These are phyloP conservation scores for Podarcis siculus DNA, from an alignment of 2,797 vertebrate species.

Conservation along the genomic window DNA sequence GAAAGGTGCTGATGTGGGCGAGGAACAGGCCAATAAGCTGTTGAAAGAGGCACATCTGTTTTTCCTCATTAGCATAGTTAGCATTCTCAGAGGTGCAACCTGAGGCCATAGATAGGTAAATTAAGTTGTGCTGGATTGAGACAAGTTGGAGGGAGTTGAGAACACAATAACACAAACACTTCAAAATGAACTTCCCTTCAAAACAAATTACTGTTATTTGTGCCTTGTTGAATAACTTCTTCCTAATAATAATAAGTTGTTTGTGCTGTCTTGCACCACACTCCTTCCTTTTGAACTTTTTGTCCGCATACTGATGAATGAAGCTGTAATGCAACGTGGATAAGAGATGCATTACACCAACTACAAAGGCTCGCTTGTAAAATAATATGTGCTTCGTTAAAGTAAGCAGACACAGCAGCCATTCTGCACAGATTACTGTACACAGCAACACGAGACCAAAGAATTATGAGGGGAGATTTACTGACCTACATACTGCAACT, in stretches of 20 bases:
- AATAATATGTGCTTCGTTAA: background rate
- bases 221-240: background rate
- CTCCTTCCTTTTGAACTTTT: background rate
- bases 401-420: background rate
- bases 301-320: background rate
- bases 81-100: background rate
- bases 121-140: background rate
- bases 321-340: conserved; percentile 4
- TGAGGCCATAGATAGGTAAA: background rate
- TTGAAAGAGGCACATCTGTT: background rate
- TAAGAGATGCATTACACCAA: background rate
- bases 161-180: background rate
- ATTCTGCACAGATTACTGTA: background rate
- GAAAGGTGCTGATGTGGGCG: background rate
- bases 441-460: background rate
- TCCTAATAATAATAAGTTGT: background rate
- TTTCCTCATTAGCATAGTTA: background rate
- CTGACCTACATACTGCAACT: conserved; percentile 36
- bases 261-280: background rate
- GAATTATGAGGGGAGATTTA: conserved; percentile 32
- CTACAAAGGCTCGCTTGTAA: conserved; percentile 2
- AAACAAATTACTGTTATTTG: background rate
- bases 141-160: background rate
- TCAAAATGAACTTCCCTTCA: background rate
- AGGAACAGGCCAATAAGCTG: conserved; percentile 4